A percentile compares a stretch with the other conserved stretches of the same genome.
phyloP scores from a whole-genome alignment of 2,797 vertebrate species.

The Merluccius polli region DNA sequence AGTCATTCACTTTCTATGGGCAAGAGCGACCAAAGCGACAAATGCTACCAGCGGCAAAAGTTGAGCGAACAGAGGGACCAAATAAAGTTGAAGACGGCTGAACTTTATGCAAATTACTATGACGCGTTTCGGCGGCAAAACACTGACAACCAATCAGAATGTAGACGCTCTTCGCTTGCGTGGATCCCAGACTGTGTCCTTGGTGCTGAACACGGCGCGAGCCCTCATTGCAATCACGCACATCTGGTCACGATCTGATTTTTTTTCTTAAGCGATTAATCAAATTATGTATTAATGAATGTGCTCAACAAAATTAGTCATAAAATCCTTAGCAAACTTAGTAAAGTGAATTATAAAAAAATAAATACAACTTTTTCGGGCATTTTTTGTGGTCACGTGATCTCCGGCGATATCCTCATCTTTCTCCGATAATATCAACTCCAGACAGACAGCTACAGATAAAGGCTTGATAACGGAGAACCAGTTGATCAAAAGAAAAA shows the following conservation, averaged over 20 bases:
- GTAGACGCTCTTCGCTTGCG: too few relatives aligned
- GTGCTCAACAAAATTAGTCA: neutral
- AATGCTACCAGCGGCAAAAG: too few relatives aligned
- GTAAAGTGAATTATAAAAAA: neutral
- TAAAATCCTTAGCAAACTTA: neutral
- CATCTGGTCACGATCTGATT: neutral
- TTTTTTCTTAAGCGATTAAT: neutral
- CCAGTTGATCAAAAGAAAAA: neutral
- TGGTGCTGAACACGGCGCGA: neutral
- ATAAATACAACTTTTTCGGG: neutral
- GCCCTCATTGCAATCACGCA: neutral
- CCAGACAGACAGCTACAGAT: neutral
- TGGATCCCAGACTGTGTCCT: neutral
- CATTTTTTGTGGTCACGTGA: neutral
- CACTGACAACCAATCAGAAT: too few relatives aligned
- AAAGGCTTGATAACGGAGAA: neutral
- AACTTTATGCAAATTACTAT: too few relatives aligned
- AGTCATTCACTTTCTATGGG: too few relatives aligned
- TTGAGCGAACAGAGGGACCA: too few relatives aligned
- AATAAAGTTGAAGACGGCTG: too few relatives aligned
- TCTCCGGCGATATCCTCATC: too few relatives aligned
- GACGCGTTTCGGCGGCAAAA: too few relatives aligned
- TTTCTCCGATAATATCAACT: neutral
- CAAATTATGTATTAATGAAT: neutral
- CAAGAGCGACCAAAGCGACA: too few relatives aligned